Evolutionary conservation across 2,888 invertebrate genomes (phyloP).

Genomic region (Dynastes tityus): DNA sequence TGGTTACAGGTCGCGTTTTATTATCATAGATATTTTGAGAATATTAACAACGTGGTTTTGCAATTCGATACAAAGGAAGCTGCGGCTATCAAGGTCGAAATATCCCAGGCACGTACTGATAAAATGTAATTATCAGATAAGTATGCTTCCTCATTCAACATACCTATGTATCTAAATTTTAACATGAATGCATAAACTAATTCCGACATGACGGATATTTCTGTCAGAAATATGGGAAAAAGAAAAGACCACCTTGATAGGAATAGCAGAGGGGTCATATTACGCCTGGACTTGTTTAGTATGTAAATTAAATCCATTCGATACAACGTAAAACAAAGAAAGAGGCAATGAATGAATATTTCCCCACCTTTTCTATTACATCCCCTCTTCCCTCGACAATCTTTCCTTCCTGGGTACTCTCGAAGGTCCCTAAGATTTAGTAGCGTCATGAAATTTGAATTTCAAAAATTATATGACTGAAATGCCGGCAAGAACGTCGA

Average conservation of each 20-base stretch:
- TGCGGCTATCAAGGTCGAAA: no score
- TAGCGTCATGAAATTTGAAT: conserved; percentile 54
- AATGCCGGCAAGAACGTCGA: conserved; percentile 31
- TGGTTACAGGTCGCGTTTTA: no score
- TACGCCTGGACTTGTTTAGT: conserved; percentile 40
- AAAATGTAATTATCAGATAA: no score
- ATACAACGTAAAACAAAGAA: conserved; percentile 47
- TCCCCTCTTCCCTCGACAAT: not conserved
- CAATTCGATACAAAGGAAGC: no score
- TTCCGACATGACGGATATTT: not conserved
- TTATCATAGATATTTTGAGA: no score
- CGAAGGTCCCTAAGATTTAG: conserved; percentile 50
- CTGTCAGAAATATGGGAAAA: not conserved
- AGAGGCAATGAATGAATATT: conserved; percentile 49
- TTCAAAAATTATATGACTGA: conserved; percentile 53
- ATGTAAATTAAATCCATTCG: conserved; percentile 48
- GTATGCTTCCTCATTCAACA: no score
- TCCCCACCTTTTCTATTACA: not conserved
- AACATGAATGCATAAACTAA: no score
- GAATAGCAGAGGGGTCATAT: conserved; percentile 16
- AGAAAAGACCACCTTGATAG: not conserved
- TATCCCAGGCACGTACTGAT: no score
- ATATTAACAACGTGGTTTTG: no score
- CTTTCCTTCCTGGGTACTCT: not conserved
- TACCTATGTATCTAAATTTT: no score